Base-by-base conservation (phyloP, 2,113 vertebrate species). In the Chrysochloris asiatica region DNA sequence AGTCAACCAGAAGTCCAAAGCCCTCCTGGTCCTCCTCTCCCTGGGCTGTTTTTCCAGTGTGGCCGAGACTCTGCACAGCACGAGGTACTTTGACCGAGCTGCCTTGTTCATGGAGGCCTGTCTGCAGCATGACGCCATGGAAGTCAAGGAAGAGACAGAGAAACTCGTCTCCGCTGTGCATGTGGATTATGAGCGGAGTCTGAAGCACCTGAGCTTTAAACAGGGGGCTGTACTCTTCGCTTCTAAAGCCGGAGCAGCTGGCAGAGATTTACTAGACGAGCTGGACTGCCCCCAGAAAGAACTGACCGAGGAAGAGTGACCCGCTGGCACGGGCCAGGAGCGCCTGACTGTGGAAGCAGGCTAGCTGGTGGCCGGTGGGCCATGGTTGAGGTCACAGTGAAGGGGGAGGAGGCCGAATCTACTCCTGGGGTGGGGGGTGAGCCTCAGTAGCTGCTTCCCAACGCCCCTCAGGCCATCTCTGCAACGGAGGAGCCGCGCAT, bases 1-100 rank as follows among this genome's bases (percentile, higher is more conserved):
- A 97, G 98, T 99, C 97, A 99, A 99, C 97, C 99, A 99, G 96
- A 99, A 99, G 94, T 99, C 99, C 73, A 99, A 99, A 97, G 99
- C 99, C 92, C 98, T 99, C 76, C 98, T 99, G 69, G 99, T 99
- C 93, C 98, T 99, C 50, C 97, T 99, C 8, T 99, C 98, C 8
- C 97, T 99, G 33, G 99, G 99, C 84, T 99, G 98, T 96, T 99
- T 99, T 91, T 97, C 97, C 14, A 99, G 97, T 96, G 99, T 99
- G 59, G 99, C 98, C 11, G 99, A 99, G 97, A 99, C 98, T 96
- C 97, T 99, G 21, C 98, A 99, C 98, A 99, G 99, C 84, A 99
- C 99, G 99, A 98, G 99, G 76, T 98, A 99, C 96, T 99, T 99
- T 69, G 99, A 99, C 84, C 97, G 99, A 76, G 98, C 99, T 0